These are phyloP conservation scores for Clavelina lepadiformis DNA, from an alignment of 23 tunicate genomes.

Conservation along the genomic window DNA sequence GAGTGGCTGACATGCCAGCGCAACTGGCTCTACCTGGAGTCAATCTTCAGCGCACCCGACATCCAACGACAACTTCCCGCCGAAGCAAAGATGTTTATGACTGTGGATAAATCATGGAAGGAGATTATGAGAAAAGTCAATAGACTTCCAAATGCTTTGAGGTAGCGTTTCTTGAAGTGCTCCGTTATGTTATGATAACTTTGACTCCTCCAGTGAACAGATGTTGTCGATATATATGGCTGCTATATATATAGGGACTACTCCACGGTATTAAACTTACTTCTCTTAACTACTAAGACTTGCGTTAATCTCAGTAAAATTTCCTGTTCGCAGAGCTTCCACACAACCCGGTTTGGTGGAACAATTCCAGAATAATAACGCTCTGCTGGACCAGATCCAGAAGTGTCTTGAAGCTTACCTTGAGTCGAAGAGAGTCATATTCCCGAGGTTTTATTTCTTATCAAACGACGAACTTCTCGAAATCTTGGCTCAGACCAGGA, in stretches of 20 bases:
- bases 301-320: too few relatives aligned
- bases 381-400: slow-evolving; percentile 92
- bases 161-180: slow-evolving; percentile 26
- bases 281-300: too few relatives aligned
- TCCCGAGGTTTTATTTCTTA: slow-evolving; percentile 94
- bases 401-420: slow-evolving; percentile 97
- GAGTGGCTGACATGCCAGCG: slow-evolving; percentile 99
- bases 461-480: slow-evolving; percentile 98
- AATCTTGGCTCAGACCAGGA: slow-evolving; percentile 94
- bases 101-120: slow-evolving; percentile 98
- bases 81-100: slow-evolving; percentile 99
- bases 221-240: too few relatives aligned
- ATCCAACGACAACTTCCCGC: slow-evolving; percentile 99
- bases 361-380: slow-evolving; percentile 92
- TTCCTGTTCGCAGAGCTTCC: slow-evolving; percentile 65
- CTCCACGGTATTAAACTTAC: too few relatives aligned
- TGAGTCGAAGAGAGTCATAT: slow-evolving; percentile 95
- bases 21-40: slow-evolving; percentile 98
- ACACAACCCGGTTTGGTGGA: slow-evolving; percentile 96
- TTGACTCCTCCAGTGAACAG: too few relatives aligned
- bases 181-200: not conserved
- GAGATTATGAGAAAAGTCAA: slow-evolving; percentile 99
- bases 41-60: slow-evolving; percentile 99
- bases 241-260: too few relatives aligned
- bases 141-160: slow-evolving; percentile 90